Conservation (phyloP, 92 coral and sea anemone species). For the Paramuricea clavata region DNA sequence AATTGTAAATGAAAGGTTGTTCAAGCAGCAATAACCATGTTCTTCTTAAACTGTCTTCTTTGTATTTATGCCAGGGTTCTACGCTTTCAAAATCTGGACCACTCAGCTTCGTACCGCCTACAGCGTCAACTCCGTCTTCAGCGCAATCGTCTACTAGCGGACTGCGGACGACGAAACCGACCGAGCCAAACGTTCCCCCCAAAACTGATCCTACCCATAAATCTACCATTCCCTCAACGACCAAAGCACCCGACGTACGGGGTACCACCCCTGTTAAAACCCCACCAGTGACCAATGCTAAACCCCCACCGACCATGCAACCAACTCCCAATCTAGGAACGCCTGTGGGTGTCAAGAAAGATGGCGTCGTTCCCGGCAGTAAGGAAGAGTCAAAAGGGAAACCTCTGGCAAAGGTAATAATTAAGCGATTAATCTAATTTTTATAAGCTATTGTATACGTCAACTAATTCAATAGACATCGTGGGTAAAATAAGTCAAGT, state of each 20-base stretch:
- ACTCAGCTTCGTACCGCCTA: background rate
- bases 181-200: background rate
- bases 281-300: background rate
- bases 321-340: constrained; percentile 2
- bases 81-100: constrained; percentile 21
- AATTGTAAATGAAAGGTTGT: too few species aligned
- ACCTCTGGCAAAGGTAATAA: background rate
- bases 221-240: background rate
- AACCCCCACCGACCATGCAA: background rate
- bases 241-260: background rate
- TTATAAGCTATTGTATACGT: too few species aligned
- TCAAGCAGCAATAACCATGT: too few species aligned
- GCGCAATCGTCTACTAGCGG: constrained; percentile 32
- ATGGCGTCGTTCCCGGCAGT: background rate
- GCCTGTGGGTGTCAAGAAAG: background rate
- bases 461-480: too few species aligned
- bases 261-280: background rate
- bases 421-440: too few species aligned
- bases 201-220: background rate
- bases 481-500: too few species aligned
- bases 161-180: constrained; percentile 3
- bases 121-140: constrained; percentile 7
- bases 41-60: background rate
- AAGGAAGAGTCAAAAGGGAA: background rate
- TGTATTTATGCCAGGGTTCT: background rate